Percentiles rank a stretch among this genome's conserved stretches.
phyloP scores from a whole-genome alignment of 2,888 invertebrate genomes.

The Drosophila gaucha region DNA sequence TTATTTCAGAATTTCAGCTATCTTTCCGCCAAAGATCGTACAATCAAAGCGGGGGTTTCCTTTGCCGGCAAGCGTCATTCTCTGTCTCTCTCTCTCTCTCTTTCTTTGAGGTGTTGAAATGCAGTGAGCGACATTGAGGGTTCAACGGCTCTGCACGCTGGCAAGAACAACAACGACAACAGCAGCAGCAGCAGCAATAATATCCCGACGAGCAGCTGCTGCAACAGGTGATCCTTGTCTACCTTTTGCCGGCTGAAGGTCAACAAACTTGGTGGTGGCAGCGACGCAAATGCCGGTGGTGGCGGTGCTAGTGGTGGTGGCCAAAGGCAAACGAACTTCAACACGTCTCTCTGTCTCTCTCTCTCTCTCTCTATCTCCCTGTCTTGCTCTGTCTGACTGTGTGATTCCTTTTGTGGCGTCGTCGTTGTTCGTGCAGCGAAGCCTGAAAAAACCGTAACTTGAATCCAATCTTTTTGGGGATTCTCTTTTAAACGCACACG shows the following conservation, averaged over 20 bases:
- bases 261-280: constrained; percentile 75
- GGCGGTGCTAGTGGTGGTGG: constrained; percentile 5
- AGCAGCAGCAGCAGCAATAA: constrained; percentile 6
- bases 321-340: constrained; percentile 66
- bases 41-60: constrained; percentile 51
- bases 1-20: constrained; percentile 19
- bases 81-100: neutral
- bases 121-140: constrained; percentile 38
- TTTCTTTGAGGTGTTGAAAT: constrained; percentile 16
- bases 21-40: constrained; percentile 4
- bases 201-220: constrained; percentile 66
- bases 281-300: constrained; percentile 38
- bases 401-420: constrained; percentile 47
- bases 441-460: constrained; percentile 79
- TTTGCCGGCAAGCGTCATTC: constrained; percentile 17
- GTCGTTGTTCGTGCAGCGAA: constrained; percentile 57
- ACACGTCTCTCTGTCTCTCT: constrained; percentile 13
- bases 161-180: too few species aligned
- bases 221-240: constrained; percentile 78
- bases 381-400: constrained; percentile 16
- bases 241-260: constrained; percentile 68
- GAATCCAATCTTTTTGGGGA: constrained; percentile 77
- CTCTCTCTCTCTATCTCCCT: constrained; percentile 1
- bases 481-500: constrained; percentile 56
- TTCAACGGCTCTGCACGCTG: constrained; percentile 44